Evolutionary conservation across 2,888 invertebrate species (phyloP).

Genomic region (Epistrophella euchroma): DNA sequence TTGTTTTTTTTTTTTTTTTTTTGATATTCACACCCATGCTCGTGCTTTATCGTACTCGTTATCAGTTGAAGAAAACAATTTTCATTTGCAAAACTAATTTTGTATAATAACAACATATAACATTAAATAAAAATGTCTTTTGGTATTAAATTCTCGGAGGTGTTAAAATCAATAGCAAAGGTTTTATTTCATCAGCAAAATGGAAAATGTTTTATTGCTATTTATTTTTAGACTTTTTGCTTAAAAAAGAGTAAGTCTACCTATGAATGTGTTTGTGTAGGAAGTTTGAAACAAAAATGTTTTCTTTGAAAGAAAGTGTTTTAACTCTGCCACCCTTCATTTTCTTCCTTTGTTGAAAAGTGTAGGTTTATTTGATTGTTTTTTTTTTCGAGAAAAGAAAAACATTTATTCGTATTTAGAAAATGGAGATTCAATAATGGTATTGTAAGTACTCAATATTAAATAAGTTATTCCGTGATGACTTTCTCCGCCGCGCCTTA

Average conservation of each 20-base stretch:
- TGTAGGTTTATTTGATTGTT: neutral
- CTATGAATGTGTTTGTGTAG: too few species aligned
- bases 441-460: slow-evolving; percentile 1
- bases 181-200: slow-evolving; percentile 6
- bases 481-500: neutral
- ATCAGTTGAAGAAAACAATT: slow-evolving; percentile 45
- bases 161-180: slow-evolving; percentile 33
- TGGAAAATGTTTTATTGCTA: neutral
- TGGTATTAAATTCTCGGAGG: slow-evolving; percentile 39
- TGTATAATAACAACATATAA: slow-evolving; percentile 45
- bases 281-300: neutral
- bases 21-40: neutral
- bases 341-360: neutral
- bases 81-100: slow-evolving; percentile 64
- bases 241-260: neutral
- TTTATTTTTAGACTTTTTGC: neutral
- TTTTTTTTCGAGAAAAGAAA: neutral
- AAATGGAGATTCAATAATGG: neutral
- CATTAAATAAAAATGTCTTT: slow-evolving; percentile 52
- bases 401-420: neutral
- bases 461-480: neutral
- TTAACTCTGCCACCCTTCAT: neutral
- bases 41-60: neutral
- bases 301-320: neutral
- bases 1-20: neutral